Percentiles rank a stretch among this genome's conserved stretches.
phyloP scores from a whole-genome alignment of 2,113 vertebrate species.

The Lucifuga dentata region DNA sequence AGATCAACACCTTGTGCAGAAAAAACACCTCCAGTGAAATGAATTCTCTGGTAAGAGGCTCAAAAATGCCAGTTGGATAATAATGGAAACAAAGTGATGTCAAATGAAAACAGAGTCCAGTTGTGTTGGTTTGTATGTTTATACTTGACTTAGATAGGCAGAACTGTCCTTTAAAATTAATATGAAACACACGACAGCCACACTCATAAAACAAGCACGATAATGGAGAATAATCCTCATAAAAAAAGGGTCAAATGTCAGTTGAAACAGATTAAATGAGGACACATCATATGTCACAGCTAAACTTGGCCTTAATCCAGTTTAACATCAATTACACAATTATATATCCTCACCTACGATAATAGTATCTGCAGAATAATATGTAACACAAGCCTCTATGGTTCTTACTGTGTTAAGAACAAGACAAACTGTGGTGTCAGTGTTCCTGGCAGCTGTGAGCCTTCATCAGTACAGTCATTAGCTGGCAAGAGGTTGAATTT shows the following conservation, averaged over 20 bases:
- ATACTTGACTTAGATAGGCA: not conserved
- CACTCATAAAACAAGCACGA: not conserved
- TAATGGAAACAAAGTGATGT: conserved; percentile 42
- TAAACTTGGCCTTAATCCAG: not conserved
- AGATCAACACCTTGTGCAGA: conserved; percentile 35
- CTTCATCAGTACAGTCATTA: no score
- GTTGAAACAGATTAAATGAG: not conserved
- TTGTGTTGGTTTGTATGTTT: not conserved
- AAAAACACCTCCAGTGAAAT: conserved; percentile 1
- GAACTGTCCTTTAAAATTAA: conserved; percentile 3
- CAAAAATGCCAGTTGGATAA: conserved; percentile 14
- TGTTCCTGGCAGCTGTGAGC: no score
- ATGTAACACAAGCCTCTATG: no score
- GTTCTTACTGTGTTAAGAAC: no score
- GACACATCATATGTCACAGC: not conserved
- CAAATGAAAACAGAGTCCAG: not conserved
- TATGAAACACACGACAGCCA: no score
- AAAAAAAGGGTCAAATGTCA: not conserved
- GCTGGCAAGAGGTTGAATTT: no score
- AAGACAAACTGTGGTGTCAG: no score
- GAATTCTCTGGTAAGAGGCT: conserved; percentile 16
- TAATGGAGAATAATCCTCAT: not conserved
- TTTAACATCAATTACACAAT: no score
- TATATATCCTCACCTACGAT: no score
- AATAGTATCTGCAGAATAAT: no score